Base-by-base conservation (phyloP, 1,140 invertebrate genomes). In the Diorhabda carinulata region DNA sequence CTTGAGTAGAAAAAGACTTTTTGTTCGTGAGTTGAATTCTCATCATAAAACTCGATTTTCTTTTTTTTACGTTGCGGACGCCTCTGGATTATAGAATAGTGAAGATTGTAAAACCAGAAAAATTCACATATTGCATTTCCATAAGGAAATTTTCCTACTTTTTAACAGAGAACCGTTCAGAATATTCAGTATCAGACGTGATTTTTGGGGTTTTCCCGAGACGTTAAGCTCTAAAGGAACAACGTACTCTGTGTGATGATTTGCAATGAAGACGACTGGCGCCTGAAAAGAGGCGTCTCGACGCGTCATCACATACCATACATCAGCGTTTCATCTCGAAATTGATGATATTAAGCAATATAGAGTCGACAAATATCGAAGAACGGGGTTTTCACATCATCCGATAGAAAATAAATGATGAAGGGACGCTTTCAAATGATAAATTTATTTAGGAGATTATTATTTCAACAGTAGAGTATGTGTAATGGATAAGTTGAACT, bases 221-320 rank as follows among this genome's bases (percentile, higher is more conserved):
- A 61, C 42, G 59, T 61, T 61, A 61, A 61, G 59, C 59, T 43
- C 59, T 6, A 8, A 40, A 61, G 42, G 25, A 61, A 61, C 59
- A 41, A 40, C 59, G 9, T 40, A 41, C 59, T 61, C 41, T 61
- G 25, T 61, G 41, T 41, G 59, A 61, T 61, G 59, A 61, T 61
- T 61, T 61, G 59, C 59, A 61, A 61, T 61, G 59, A 61, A 61
- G 59, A 61, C 59, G 59, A 9, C 59, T 61, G 59, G 59, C 59
- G 59, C 59, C 59, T 43, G 25, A 43, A 61, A 61, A 61, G 59
- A 8, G n/a, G 59, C 59, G 59, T 61, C 59, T 10, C 25, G 41
- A 41, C 59, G 59, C 42, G 25, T 61, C 25, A 43, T 25, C 9
- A 40, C 59, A 41, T 43, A 9, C 59, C 40, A 52, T 43, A 43